Evolutionary conservation across 2,888 invertebrate species (phyloP).

Genomic region (Omphaloscelis lunosa): DNA sequence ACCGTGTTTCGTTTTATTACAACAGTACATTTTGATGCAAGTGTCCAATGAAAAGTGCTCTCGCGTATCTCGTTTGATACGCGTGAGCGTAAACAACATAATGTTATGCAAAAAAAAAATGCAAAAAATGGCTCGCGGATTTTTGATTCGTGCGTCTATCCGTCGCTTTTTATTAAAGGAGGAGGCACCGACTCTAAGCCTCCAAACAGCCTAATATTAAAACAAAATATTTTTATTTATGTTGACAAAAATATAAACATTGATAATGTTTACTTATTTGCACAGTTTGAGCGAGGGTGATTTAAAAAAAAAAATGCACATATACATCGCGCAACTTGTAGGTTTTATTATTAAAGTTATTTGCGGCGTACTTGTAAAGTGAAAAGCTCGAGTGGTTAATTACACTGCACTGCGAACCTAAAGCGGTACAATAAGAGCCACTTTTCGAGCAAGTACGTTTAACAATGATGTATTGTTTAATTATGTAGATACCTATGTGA

Average conservation of each 20-base stretch:
- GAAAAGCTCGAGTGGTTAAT: background rate
- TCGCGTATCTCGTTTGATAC: background rate
- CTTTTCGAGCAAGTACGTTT: background rate
- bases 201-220: background rate
- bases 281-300: background rate
- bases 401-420: background rate
- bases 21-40: background rate
- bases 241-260: background rate
- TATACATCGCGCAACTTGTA: too few species aligned
- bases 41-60: background rate
- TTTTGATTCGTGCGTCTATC: too few species aligned
- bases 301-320: background rate
- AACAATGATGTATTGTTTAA: background rate
- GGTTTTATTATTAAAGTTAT: too few species aligned
- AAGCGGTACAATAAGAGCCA: background rate
- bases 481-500: background rate
- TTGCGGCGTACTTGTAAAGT: background rate
- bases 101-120: too few species aligned
- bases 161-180: background rate
- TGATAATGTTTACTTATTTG: background rate
- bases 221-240: background rate
- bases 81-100: too few species aligned
- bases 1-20: background rate
- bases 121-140: too few species aligned
- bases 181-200: background rate